Base-by-base conservation (phyloP, 2,797 vertebrate genomes). In the Lateolabrax maculatus region DNA sequence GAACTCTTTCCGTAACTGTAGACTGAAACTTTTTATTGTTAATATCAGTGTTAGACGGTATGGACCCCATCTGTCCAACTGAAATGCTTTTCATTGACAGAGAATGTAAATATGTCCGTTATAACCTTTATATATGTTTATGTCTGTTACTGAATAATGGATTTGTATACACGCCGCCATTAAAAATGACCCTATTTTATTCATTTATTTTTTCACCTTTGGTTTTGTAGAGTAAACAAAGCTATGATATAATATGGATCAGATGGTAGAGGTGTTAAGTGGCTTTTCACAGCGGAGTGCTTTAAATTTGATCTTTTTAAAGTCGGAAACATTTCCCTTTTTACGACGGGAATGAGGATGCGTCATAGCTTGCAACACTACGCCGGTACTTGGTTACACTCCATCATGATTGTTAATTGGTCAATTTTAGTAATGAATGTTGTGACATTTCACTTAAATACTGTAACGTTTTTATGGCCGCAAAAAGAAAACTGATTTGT, bases 11-110 rank as follows among this genome's bases (percentile, higher is more conserved):
- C 5, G 9, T 36, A 49, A 57, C 77, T 52, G 0, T 31, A 53
- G 46, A 67, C 74, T 72, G 69, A 69, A 29, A 34, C 72, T 77
- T 85, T 78, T 55, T 72, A 60, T 71, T 70, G 41, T 53, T 63
- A n/a, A 52, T 70, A 62, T 89, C 88, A 89, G 89, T 92, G 84
- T 93, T 92, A 69, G 48, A 76, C 41, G 10, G 64, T 57, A n/a
- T 10, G 31, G 77, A 80, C 80, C 18, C 37, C 1, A 2, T 18
- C 11, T 55, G 65, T 84, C 65, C 67, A 31, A 39, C 56, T 58
- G 52, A 58, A 65, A 77, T 27, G 57, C 76, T 87, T 88, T 86
- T 71, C 44, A 79, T 51, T 80, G 57, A 84, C 43, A 70, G 82
- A 67, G 65, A 87, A 73, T 90, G 84, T 90, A 87, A 80, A 90